These are phyloP conservation scores for Cercopithecus hamlyni DNA, from an alignment of 2,797 vertebrate genomes.

Conservation along the genomic window DNA sequence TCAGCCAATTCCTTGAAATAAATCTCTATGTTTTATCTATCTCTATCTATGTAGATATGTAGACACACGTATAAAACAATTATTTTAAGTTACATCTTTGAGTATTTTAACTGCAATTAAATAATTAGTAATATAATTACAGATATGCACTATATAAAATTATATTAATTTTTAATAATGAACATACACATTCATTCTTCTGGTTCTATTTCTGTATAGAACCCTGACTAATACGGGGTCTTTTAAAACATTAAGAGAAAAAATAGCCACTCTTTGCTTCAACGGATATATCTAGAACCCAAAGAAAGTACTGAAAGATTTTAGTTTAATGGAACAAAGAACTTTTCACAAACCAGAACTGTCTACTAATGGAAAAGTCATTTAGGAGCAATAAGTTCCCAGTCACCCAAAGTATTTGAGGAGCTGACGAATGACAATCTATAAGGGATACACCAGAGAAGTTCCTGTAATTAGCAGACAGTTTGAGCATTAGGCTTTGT, in stretches of 20 bases:
- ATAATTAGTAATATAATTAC: background rate
- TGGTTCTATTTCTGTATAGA: background rate
- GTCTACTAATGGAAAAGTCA: background rate
- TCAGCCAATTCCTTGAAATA: background rate
- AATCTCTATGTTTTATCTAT: background rate
- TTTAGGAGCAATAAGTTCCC: background rate
- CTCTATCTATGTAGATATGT: background rate
- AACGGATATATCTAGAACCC: background rate
- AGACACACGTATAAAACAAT: background rate
- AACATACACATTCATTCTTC: background rate
- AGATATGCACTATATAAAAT: background rate
- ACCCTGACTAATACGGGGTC: background rate
- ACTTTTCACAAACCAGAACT: background rate
- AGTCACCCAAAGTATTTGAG: background rate
- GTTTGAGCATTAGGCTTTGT: background rate
- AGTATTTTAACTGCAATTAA: background rate
- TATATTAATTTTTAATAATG: background rate
- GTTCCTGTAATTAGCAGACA: background rate
- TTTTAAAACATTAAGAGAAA: conserved; percentile 2
- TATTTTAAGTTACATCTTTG: background rate
- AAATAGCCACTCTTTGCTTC: background rate
- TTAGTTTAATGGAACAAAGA: background rate
- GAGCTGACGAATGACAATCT: background rate
- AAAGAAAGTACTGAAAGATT: background rate
- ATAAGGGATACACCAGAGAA: background rate